phyloP scores from a whole-genome alignment of 2,888 invertebrate species.

The Anaspis maculata region DNA sequence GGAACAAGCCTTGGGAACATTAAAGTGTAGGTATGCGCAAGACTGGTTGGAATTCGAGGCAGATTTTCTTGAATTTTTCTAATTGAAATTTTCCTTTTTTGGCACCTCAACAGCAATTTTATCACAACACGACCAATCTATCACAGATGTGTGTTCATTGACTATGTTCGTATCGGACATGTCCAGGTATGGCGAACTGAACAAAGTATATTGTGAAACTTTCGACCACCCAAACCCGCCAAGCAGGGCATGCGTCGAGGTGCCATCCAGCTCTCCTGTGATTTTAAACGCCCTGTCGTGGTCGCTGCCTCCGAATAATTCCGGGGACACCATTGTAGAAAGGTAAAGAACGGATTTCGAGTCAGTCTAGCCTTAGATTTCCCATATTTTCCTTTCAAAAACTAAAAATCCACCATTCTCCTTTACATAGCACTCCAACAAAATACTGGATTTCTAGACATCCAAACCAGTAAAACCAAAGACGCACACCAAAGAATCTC shows the following conservation, averaged over 20 bases:
- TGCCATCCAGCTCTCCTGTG: slow-evolving; percentile 63
- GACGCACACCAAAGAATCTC: no score
- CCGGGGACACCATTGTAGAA: slow-evolving; percentile 28
- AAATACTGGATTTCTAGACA: no score
- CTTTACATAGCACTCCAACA: no score
- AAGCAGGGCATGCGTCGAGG: slow-evolving; percentile 74
- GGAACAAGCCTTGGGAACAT: slow-evolving; percentile 62
- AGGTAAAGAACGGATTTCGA: slow-evolving; percentile 23
- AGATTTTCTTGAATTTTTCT: no score
- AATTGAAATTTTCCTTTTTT: no score
- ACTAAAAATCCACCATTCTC: no score
- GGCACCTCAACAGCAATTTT: slow-evolving; percentile 25
- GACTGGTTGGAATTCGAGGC: no score
- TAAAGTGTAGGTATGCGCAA: slow-evolving; percentile 70
- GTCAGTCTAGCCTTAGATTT: no score
- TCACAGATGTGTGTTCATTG: slow-evolving; percentile 69
- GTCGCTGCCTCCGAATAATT: slow-evolving; percentile 27
- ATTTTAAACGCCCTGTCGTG: slow-evolving; percentile 69
- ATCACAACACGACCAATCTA: slow-evolving; percentile 39
- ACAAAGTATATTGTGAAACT: slow-evolving; percentile 65
- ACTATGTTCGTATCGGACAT: slow-evolving; percentile 80
- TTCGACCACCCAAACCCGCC: slow-evolving; percentile 76
- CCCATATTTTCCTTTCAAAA: no score
- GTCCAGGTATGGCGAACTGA: slow-evolving; percentile 67
- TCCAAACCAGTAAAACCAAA: no score